Conservation (phyloP, 2,888 invertebrate species). For the Aleiodes leptofemur region DNA sequence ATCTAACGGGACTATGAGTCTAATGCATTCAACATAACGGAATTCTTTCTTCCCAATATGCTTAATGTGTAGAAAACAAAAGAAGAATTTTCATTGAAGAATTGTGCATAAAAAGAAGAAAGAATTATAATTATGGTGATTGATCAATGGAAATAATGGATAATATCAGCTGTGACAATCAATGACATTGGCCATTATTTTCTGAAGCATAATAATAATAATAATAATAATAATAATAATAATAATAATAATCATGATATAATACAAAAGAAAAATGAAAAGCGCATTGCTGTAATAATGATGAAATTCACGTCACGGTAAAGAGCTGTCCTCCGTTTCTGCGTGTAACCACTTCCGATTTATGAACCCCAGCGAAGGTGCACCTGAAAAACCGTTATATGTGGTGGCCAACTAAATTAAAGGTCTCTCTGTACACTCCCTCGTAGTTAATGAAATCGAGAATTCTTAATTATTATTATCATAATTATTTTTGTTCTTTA, state of each 20-base stretch:
- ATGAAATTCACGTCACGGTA: slow-evolving; percentile 45
- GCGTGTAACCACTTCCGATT: slow-evolving; percentile 61
- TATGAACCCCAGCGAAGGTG: slow-evolving; percentile 53
- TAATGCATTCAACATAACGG: background rate
- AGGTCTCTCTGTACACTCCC: slow-evolving; percentile 15
- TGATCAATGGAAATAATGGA: slow-evolving; percentile 47
- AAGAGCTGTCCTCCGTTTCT: slow-evolving; percentile 47
- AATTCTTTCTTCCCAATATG: background rate
- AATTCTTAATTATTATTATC: background rate
- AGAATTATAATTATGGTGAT: slow-evolving; percentile 42
- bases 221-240: background rate
- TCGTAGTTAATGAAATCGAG: background rate
- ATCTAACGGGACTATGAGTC: too few relatives aligned
- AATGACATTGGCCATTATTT: slow-evolving; percentile 47
- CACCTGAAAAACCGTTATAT: slow-evolving; percentile 24
- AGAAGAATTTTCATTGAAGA: slow-evolving; percentile 18
- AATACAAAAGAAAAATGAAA: slow-evolving; percentile 3
- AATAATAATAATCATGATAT: background rate
- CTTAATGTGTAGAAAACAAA: slow-evolving; percentile 7
- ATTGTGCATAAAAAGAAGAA: slow-evolving; percentile 23
- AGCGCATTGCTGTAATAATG: slow-evolving; percentile 10
- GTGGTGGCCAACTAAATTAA: slow-evolving; percentile 6
- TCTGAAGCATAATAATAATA: slow-evolving; percentile 3
- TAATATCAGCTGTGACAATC: slow-evolving; percentile 53
- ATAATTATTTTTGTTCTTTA: background rate